Percentiles rank a stretch among this genome's conserved stretches.
Evolutionary conservation across 2,797 vertebrate species (phyloP).

Genomic region (Mallotus villosus): DNA sequence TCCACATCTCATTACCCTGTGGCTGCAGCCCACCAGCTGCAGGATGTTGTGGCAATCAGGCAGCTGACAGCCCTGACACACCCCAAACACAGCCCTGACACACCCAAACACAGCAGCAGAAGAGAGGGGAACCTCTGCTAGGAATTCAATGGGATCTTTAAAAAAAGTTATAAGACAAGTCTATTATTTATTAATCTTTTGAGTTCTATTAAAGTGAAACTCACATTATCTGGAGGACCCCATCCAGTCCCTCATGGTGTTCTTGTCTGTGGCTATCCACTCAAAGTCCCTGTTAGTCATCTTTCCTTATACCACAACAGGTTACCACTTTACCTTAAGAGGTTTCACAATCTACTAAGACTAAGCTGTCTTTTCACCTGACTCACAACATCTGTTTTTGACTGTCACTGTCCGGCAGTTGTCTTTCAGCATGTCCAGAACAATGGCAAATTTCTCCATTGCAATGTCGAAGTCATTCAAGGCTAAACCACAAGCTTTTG

Average conservation of each 20-base stretch:
- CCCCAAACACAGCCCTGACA: background rate
- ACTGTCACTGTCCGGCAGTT: constrained; percentile 11
- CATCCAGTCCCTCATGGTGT: too few species aligned
- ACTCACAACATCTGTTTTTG: constrained; percentile 51
- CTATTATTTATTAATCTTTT: too few species aligned
- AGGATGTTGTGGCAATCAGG: background rate
- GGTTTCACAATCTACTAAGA: background rate
- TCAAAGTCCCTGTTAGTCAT: too few species aligned
- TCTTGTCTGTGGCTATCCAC: too few species aligned
- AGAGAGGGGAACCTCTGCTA: background rate
- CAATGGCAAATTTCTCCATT: constrained; percentile 32
- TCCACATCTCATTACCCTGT: background rate
- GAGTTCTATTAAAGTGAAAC: too few species aligned
- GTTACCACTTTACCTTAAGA: background rate
- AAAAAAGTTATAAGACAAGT: too few species aligned
- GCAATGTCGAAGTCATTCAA: constrained; percentile 21
- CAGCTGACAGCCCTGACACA: background rate
- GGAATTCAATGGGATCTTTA: too few species aligned
- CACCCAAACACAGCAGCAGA: background rate
- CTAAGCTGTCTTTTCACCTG: constrained; percentile 16
- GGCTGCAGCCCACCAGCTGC: background rate
- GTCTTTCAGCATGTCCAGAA: constrained; percentile 39
- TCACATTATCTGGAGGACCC: too few species aligned
- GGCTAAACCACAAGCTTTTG: background rate
- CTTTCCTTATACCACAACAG: too few species aligned